A percentile compares a stretch with the other conserved stretches of the same genome.
These are phyloP conservation scores for Stichopus chloronotus DNA, from an alignment of 35 echinoderm and acorn worm genomes.

Conservation along the genomic window DNA sequence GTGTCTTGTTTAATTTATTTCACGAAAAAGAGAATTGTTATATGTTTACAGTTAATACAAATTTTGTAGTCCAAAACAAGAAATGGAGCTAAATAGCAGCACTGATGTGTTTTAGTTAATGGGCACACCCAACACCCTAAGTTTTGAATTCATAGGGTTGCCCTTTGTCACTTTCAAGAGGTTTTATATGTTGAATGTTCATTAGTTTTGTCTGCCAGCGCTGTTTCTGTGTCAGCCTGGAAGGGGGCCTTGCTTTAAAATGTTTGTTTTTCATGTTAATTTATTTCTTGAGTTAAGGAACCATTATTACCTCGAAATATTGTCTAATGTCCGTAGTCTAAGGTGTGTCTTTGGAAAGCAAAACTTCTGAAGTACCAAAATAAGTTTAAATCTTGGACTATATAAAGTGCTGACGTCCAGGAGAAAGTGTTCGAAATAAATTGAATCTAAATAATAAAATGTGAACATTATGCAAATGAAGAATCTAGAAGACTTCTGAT, in stretches of 20 bases:
- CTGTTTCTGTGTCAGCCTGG: background rate
- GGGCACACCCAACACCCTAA: too few relatives aligned
- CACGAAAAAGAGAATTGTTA: background rate
- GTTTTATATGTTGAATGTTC: conserved; percentile 11
- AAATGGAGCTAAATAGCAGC: too few relatives aligned
- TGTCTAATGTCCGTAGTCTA: background rate
- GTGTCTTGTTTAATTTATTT: background rate
- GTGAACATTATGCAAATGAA: too few relatives aligned
- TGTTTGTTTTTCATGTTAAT: background rate
- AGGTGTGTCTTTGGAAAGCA: background rate
- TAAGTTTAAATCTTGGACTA: too few relatives aligned
- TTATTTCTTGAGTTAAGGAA: conserved; percentile 15
- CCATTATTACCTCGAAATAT: conserved; percentile 31
- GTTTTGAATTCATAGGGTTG: background rate
- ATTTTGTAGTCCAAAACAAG: background rate
- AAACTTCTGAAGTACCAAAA: background rate
- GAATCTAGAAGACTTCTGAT: too few relatives aligned
- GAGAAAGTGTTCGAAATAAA: too few relatives aligned
- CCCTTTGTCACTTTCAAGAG: background rate
- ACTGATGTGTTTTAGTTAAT: too few relatives aligned
- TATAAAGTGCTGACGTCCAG: too few relatives aligned
- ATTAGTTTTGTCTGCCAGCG: background rate
- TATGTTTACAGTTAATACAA: background rate
- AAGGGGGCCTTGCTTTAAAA: background rate
- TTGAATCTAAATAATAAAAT: too few relatives aligned